Base-by-base conservation (phyloP, 2,113 vertebrate genomes). In the Hirundichthys speculiger region DNA sequence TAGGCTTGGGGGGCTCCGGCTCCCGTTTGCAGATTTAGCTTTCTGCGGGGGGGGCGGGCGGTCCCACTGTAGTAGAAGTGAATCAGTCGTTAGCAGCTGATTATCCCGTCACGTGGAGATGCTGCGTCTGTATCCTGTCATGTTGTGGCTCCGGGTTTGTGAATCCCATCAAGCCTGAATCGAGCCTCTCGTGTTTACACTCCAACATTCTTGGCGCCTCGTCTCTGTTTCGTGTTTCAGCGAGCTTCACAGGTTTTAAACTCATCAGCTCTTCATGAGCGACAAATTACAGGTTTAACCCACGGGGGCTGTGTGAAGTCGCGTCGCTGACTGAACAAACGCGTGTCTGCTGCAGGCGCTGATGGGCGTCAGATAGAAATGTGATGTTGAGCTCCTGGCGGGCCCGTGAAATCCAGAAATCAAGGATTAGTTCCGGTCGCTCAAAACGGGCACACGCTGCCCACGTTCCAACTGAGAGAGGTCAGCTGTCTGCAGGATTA, bases 281-380 rank as follows among this genome's bases (percentile, higher is more conserved):
- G 74, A 63, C 49, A 85, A 80, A 82, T 75, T 72, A 75, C 25
- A 79, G 79, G 76, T 77, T 80, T 76, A 67, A 78, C 59, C 53
- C 54, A 45, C 46, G 19, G 22, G n/a, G 9, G 38, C 77, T 63
- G 70, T 66, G 47, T 80, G 50, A 67, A 50, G 69, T 45, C 64
- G 53, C 58, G 38, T 16, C 64, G 51, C 76, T 60, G 69, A 69
- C 67, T 40, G 21, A 73, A 73, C 64, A 40, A 43, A 63, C 43
- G 51, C 58, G 77, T 75, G 56, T 70, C 34, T 21, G 16, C 66
- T 79, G 65, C 30, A 4, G 7, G 30, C 11, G 11, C 11, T 10
- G 7, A 34, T 66, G 77, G 76, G 66, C 55, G 73, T 16, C 76
- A 65, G 71, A 70, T 79, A 65, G 69, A 84, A 68, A 73, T 71